Conservation (phyloP, 2,113 vertebrate genomes). For the Phycodurus eques region DNA sequence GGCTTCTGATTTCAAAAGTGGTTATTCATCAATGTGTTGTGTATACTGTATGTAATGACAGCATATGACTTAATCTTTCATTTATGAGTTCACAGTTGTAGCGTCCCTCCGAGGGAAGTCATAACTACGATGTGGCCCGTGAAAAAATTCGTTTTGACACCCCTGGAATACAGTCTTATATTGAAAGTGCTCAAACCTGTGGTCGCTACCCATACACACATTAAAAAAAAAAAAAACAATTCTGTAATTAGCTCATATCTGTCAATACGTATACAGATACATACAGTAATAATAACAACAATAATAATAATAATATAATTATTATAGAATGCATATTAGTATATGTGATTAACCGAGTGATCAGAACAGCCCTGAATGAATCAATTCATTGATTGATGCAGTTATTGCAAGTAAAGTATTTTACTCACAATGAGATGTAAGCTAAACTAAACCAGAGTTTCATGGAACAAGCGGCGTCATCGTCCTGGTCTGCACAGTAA, state of each 20-base stretch:
- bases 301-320: no score
- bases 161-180: neutral
- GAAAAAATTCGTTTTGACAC: no score
- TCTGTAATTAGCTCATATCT: neutral
- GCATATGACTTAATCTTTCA: no score
- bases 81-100: no score
- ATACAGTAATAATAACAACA: no score
- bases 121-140: no score
- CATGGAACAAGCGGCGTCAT: neutral
- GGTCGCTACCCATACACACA: neutral
- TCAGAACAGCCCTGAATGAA: neutral
- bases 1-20: no score
- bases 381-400: neutral
- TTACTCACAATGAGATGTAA: neutral
- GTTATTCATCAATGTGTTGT: no score
- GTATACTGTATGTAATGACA: no score
- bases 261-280: neutral
- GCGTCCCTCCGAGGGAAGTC: no score
- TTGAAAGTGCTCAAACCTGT: neutral
- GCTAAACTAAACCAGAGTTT: neutral
- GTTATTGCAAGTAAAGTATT: neutral
- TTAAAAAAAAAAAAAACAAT: neutral
- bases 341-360: neutral
- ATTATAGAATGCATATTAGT: no score
- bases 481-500: neutral